These are phyloP conservation scores for Zaprionus africanus DNA, from an alignment of 1,140 invertebrate species.

Conservation along the genomic window DNA sequence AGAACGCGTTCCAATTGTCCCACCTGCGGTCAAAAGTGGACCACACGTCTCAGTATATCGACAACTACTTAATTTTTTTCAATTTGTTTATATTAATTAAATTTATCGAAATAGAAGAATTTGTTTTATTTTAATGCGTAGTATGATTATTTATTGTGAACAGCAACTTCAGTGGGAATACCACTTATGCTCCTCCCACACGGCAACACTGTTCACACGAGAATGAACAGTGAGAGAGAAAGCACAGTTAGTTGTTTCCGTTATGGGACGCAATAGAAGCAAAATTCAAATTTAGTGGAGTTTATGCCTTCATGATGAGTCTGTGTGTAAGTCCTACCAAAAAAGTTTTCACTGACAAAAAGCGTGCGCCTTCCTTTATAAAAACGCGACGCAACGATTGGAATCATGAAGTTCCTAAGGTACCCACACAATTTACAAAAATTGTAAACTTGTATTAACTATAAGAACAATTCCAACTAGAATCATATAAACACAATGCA, in stretches of 20 bases:
- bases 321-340: constrained; percentile 63
- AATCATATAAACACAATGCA: constrained; percentile 14
- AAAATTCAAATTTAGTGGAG: constrained; percentile 23
- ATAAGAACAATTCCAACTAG: constrained; percentile 7
- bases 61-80: not conserved
- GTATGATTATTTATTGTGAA: not conserved
- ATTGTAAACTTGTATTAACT: not conserved
- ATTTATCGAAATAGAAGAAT: not conserved
- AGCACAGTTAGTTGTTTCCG: constrained; percentile 14
- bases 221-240: constrained; percentile 4
- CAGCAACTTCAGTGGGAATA: not conserved
- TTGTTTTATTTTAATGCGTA: no score
- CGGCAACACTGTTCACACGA: not conserved
- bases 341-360: constrained; percentile 49
- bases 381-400: constrained; percentile 60
- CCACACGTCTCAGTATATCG: constrained; percentile 38
- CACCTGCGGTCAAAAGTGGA: constrained; percentile 52
- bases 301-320: constrained; percentile 56
- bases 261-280: not conserved
- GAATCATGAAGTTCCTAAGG: constrained; percentile 57
- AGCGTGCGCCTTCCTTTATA: constrained; percentile 45
- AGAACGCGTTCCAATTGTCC: constrained; percentile 64
- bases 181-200: not conserved
- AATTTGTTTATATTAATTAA: not conserved
- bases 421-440: not conserved